Conservation (phyloP, 2,113 vertebrate species). For the Pygoscelis antarcticus region DNA sequence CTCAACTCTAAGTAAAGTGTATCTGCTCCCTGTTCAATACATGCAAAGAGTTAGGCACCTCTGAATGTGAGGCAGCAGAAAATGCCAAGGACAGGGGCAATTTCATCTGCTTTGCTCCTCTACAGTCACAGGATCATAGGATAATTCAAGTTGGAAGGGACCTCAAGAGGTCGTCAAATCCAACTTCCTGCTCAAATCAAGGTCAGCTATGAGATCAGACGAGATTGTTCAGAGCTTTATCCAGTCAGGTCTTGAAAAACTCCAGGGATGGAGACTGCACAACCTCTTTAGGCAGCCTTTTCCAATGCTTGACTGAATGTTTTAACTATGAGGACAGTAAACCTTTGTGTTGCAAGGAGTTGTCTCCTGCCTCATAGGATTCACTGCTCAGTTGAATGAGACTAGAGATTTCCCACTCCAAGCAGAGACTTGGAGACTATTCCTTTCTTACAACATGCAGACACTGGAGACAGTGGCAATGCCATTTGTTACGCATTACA, state of each 20-base stretch:
- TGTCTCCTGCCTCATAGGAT: background rate
- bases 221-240: background rate
- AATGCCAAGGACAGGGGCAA: background rate
- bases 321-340: background rate
- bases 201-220: background rate
- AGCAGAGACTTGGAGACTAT: background rate
- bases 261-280: background rate
- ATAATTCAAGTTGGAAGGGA: background rate
- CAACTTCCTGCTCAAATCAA: background rate
- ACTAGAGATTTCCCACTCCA: background rate
- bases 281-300: background rate
- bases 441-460: background rate
- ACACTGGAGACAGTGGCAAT: background rate
- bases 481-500: fast-evolving
- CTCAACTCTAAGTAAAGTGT: background rate
- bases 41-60: background rate
- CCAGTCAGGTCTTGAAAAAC: background rate
- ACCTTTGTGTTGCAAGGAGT: background rate
- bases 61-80: background rate
- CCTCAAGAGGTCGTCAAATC: background rate
- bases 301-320: background rate
- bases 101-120: background rate
- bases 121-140: background rate
- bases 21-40: background rate
- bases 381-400: background rate